These are phyloP conservation scores for Episyrphus balteatus DNA, from an alignment of 1,140 invertebrate species.

Conservation along the genomic window DNA sequence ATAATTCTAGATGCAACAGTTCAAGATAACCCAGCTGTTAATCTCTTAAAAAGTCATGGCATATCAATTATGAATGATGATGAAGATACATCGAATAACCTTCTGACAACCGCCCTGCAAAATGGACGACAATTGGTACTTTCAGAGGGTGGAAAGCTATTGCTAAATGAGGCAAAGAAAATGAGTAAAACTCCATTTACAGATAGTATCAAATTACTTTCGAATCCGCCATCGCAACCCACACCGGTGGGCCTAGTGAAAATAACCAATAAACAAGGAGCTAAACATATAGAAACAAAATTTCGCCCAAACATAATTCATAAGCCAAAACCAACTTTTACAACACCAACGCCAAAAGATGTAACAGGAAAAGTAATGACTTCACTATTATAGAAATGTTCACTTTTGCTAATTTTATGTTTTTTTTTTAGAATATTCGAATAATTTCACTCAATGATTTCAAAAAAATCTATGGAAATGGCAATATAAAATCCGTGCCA, in stretches of 20 bases:
- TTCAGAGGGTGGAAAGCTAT: slow-evolving; percentile 67
- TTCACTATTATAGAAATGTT: neutral
- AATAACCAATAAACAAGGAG: too few species aligned
- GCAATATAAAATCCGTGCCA: slow-evolving; percentile 18
- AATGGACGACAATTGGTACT: slow-evolving; percentile 66
- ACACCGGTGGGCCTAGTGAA: too few species aligned
- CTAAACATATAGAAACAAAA: neutral
- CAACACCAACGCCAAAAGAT: slow-evolving; percentile 6
- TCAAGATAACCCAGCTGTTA: slow-evolving; percentile 37
- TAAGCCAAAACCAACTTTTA: slow-evolving; percentile 23
- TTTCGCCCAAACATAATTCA: slow-evolving; percentile 15
- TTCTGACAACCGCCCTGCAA: slow-evolving; percentile 62
- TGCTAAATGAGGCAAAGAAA: slow-evolving; percentile 45
- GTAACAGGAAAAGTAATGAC: slow-evolving; percentile 21
- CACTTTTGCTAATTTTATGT: neutral
- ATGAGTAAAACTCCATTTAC: neutral
- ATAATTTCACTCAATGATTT: slow-evolving; percentile 33
- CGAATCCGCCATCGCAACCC: neutral
- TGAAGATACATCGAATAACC: slow-evolving; percentile 45
- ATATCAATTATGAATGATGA: slow-evolving; percentile 68
- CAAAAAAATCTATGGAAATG: slow-evolving; percentile 25
- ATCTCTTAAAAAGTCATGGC: slow-evolving; percentile 65
- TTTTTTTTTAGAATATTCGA: slow-evolving; percentile 21
- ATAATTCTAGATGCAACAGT: neutral
- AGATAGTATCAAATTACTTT: neutral